Base-by-base conservation (phyloP, 2,113 vertebrate genomes). In the Gopherus evgoodei region DNA sequence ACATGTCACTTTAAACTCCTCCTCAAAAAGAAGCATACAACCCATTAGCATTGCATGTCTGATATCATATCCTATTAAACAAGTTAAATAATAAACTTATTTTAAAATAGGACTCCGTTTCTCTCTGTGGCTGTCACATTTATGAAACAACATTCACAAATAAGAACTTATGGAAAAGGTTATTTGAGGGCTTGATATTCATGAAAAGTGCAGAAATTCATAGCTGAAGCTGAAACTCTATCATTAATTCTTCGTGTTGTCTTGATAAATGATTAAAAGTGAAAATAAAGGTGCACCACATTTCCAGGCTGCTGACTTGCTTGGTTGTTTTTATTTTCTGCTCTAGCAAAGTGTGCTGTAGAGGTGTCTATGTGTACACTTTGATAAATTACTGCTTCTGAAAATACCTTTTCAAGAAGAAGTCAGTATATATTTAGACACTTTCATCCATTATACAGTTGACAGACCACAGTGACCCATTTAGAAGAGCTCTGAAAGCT, bases 141-240 rank as follows among this genome's bases (percentile, higher is more conserved):
- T 38, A 44, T 53, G 59, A 91, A 29, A 62, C 57, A 90, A 88
- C 22, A 91, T n/a, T 35, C 76, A 72, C 31, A 90, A 19, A 22
- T 16, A 72, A n/a, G 29, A 62, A 31, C 31, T 82, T 3, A 57
- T 3, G 14, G 35, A 90, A 94, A 91, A 90, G 8, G 65, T 27
- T 78, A 47, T 6, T n/a, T 0, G 89, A 24, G 9, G 72, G 53
- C 19, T 44, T 85, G 16, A 12, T 56, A 83, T 35, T 81, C 57
- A 38, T 5, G 80, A 80, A 12, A 1, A 5, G 42, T 29, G 1
- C 29, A 50, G 9, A 92, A 87, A 85, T 72, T 62, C 56, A 88
- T 44, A 96, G 53, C 53, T 62, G 44, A 79, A 78, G 38, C 69
- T 19, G 57, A 31, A 62, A 62, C 57, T 29, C 57, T 62, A 62